Base-by-base conservation (phyloP, 2,888 invertebrate genomes). In the Ligdia adustata region DNA sequence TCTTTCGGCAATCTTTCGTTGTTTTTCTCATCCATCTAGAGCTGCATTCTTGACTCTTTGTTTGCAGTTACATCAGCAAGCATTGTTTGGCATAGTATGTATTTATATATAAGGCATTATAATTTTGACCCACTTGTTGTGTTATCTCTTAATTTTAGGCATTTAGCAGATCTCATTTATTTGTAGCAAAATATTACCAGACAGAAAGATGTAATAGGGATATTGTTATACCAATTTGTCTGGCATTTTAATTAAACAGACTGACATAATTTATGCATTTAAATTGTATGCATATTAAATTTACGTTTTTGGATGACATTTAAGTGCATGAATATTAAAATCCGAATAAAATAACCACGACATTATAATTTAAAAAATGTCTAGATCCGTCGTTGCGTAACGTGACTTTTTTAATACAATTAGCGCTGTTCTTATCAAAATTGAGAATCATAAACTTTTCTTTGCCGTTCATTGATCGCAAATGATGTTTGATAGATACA, bases 11-110 rank as follows among this genome's bases (percentile, higher is more conserved):
- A 64, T 56, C 58, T 62, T 69, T 69, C 61, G 32, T 49, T 52
- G 64, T 65, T 43, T 69, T 67, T 72, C 70, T 64, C 69, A 69
- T 67, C 55, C 58, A 70, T 69, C 66, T 69, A 56, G 57, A 54
- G 50, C 57, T 58, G 62, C 55, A 45, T 63, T 65, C 62, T 62
- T 12, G 34, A 39, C 41, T 47, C 48, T 52, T 57, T 55, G 46
- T 56, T 57, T 53, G 42, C 34, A 51, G 56, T 54, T 44, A 24
- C 51, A 43, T 52, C 43, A 44, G 18, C 26, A 28, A 47, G 16
- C 34, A 34, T 41, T 31, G 7, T 22, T 22, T 48, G 48, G 28
- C 48, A 43, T 22, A 34, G 7, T 35, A 35, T 34, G 4, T 34
- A 4, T 15, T 15, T 26, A 15, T 34, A 4, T 15, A 26, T 26